A percentile compares a stretch with the other conserved stretches of the same genome.
Evolutionary conservation across 92 coral and sea anemone species (phyloP).

Genomic region (Umimayanthus kanabou): DNA sequence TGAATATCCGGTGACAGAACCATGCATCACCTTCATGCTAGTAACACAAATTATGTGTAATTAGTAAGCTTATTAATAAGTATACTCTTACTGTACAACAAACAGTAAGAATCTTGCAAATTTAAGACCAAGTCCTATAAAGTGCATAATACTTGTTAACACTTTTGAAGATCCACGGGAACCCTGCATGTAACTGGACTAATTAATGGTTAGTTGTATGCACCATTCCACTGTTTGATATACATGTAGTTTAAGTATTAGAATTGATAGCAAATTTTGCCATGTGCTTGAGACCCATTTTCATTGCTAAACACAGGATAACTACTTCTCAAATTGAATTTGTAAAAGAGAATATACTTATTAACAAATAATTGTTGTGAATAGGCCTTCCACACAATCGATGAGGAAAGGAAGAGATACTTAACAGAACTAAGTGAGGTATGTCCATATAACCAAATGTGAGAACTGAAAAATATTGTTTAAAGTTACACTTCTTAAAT

Average conservation of each 20-base stretch:
- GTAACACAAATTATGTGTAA: too few species aligned
- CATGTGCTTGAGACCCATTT: background rate
- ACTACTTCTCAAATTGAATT: background rate
- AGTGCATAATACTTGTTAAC: background rate
- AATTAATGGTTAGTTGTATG: background rate
- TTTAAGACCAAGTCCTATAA: background rate
- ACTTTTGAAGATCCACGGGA: background rate
- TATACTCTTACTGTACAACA: background rate
- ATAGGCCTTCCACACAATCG: constrained; percentile 89
- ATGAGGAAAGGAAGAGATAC: constrained; percentile 85
- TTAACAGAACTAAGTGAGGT: constrained; percentile 90
- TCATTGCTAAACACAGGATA: too few species aligned
- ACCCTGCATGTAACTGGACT: background rate
- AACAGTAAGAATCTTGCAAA: background rate
- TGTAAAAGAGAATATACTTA: background rate
- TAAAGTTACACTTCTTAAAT: too few species aligned
- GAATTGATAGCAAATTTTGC: background rate
- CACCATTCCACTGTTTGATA: background rate
- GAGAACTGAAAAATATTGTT: background rate
- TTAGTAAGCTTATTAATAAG: background rate
- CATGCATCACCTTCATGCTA: background rate
- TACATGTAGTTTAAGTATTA: background rate
- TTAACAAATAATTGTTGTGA: background rate
- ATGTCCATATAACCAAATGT: background rate
- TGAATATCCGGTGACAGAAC: background rate